Evolutionary conservation across 2,888 invertebrate species (phyloP), one percentile per base, ranked within the genome.

Genomic region (Lasius platythorax): DNA sequence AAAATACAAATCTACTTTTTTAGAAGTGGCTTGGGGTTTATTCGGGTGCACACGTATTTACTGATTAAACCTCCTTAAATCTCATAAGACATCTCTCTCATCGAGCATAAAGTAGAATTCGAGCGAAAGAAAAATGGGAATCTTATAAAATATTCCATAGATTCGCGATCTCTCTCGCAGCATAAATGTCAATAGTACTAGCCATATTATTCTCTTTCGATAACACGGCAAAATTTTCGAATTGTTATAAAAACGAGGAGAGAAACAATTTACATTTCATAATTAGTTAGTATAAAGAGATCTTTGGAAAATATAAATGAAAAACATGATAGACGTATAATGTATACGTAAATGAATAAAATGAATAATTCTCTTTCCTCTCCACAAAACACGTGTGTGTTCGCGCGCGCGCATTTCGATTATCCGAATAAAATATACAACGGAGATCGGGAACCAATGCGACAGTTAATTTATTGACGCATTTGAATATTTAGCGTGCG

Each of bases 381-480:
- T 18, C 68, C 4, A 28, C 33, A 68, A 78, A 58, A n/a, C 40
- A 23, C 12, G 30, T 9, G 37, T 12, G 53, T 15, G 46, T 46
- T 5, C 0, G 18, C 3, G 15, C 9, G 9, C 9, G 40, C 0
- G 46, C n/a, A 18, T 67, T 58, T 53, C 30, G 43, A 78, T 78
- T n/a, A 58, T 70, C 70, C 78, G 56, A 30, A 56, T 78, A 12
- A 68, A 78, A 78, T 58, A 70, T 78, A 37, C 23, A 78, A 70
- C 70, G 3, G 70, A 58, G 68, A 58, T 78, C 56, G 43, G 43
- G 78, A 23, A 78, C 70, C 43, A 30, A 43, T 70, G 43, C 70
- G 78, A 58, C 70, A 50, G 33, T 81, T 81, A 81, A 81, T 81
- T 81, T 81, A 81, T 73, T 73, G 73, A 79, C 33, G 46, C 33